Conservation (phyloP, 2,888 invertebrate genomes). For the Plusia festucae region DNA sequence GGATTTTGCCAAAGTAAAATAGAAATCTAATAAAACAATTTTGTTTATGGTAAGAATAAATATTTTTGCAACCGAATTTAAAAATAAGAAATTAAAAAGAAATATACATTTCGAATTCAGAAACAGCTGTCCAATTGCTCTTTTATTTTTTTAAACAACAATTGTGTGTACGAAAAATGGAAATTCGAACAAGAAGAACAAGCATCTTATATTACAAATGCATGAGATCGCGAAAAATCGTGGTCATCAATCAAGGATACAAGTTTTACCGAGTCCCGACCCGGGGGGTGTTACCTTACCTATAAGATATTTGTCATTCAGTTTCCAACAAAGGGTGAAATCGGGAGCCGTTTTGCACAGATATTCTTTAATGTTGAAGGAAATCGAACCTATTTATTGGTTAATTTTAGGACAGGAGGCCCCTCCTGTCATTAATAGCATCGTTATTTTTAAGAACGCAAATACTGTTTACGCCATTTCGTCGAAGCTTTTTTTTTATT, state of each 20-base stretch:
- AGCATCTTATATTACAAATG: slow-evolving; percentile 33
- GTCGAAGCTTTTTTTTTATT: too few relatives aligned
- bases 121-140: neutral
- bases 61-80: neutral
- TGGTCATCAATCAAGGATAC: slow-evolving; percentile 59
- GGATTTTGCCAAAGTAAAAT: too few relatives aligned
- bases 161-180: neutral
- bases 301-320: slow-evolving; percentile 57
- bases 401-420: too few relatives aligned
- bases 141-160: neutral
- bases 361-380: slow-evolving; percentile 30
- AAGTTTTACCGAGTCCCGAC: slow-evolving; percentile 56
- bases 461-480: too few relatives aligned
- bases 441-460: too few relatives aligned
- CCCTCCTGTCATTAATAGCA: too few relatives aligned
- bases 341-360: slow-evolving; percentile 43
- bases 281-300: slow-evolving; percentile 46
- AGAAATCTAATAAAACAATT: too few relatives aligned
- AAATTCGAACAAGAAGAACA: slow-evolving; percentile 23
- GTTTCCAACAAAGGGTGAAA: slow-evolving; percentile 51
- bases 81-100: neutral
- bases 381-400: slow-evolving; percentile 13
- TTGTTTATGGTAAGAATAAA: neutral
- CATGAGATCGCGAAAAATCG: slow-evolving; percentile 52
- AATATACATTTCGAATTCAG: neutral